Conservation (phyloP, 2,888 invertebrate species). For the Noctua comes region DNA sequence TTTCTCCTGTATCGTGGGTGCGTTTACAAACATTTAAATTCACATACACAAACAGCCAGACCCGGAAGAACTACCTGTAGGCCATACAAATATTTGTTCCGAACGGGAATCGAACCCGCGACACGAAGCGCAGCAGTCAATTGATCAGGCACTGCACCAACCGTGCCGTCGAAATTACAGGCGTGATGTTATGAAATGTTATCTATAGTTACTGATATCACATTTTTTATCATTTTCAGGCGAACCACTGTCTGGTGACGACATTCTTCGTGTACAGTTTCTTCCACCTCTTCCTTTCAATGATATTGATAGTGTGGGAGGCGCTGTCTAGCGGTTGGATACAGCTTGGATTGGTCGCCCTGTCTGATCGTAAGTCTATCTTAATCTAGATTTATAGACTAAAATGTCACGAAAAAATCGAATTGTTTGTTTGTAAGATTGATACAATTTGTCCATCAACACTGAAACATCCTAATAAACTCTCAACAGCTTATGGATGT, state of each 20-base stretch:
- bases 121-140: too few relatives aligned
- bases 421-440: too few relatives aligned
- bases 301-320: constrained; percentile 85
- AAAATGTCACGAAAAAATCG: background rate
- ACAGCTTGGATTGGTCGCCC: constrained; percentile 82
- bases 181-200: background rate
- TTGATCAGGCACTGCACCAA: too few relatives aligned
- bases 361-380: constrained; percentile 80
- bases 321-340: constrained; percentile 83
- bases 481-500: background rate
- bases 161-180: too few relatives aligned
- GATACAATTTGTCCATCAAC: background rate
- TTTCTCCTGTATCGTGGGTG: too few relatives aligned
- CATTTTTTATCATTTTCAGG: constrained; percentile 71
- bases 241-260: constrained; percentile 83
- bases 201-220: constrained; percentile 3
- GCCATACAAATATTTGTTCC: too few relatives aligned
- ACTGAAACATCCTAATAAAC: background rate
- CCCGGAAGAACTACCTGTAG: too few relatives aligned
- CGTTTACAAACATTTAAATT: too few relatives aligned
- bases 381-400: background rate
- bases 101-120: too few relatives aligned
- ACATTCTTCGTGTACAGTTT: constrained; percentile 87
- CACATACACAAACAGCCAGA: too few relatives aligned
- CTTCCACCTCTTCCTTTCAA: constrained; percentile 84